Evolutionary conservation across 2,797 vertebrate genomes (phyloP), one percentile per base, ranked within the genome.

Genomic region (Furcifer pardalis): DNA sequence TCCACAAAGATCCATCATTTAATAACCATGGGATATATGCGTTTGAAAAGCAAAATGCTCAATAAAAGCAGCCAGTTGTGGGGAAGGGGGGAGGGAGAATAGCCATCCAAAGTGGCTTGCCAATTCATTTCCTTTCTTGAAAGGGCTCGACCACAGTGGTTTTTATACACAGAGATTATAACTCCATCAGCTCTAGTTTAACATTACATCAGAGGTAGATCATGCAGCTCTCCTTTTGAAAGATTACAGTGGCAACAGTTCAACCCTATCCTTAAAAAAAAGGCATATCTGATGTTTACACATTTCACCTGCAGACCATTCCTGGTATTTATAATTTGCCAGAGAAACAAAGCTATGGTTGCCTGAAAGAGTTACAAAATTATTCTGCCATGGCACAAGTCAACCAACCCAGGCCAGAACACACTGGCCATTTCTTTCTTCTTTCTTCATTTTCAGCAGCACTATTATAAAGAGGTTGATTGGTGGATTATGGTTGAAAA

Each of bases 1-100:
- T 93, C 94, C 90, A 93, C 93, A 88, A 92, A 96, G 93, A 96
- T 96, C 93, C 94, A 96, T 96, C 95, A 96, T 95, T 94, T 95
- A 90, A 92, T 93, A 94, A 95, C 94, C 94, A 95, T 90, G 91
- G 90, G 92, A 95, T 90, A 92, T 91, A 91, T 91, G 90, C 92
- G 91, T 86, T 81, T 93, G 87, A 91, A 92, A 68, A 95, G 91
- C 49, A 81, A 87, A 93, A 93, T 92, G 86, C 86, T 94, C 91
- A 91, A 89, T 95, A 90, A 92, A 82, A 90, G 78, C 79, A 91
- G 68, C 91, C 91, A 92, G 91, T 87, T 86, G 86, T 92, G n/a
- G n/a, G n/a, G n/a, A n/a, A n/a, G n/a, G n/a, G n/a, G n/a, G n/a
- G n/a, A n/a, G n/a, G 74, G 84, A 89, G 93, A 92, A 87, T 90